phyloP scores from a whole-genome alignment of 2,797 vertebrate species.

The Enteromius argenteus region DNA sequence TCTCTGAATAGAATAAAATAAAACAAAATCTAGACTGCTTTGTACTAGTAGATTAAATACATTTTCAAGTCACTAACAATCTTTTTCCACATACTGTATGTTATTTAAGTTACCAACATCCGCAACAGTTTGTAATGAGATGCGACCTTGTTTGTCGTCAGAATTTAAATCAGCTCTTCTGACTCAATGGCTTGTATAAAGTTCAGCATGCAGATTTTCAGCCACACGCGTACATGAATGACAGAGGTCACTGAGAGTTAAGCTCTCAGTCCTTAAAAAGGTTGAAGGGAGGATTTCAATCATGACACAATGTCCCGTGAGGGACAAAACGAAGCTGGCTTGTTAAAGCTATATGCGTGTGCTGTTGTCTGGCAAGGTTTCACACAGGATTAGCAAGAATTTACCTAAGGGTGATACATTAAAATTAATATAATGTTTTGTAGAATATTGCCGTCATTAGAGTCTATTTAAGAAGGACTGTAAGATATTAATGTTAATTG shows the following conservation, averaged over 20 bases:
- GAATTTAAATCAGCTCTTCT: not conserved
- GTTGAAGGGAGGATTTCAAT: conserved; percentile 26
- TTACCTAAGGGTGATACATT: not conserved
- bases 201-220: conserved; percentile 31
- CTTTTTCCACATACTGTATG: not conserved
- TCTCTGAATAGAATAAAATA: not conserved
- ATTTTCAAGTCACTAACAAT: not conserved
- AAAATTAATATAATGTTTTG: not conserved
- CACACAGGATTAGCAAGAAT: not conserved
- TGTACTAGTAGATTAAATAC: not conserved
- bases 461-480: not conserved
- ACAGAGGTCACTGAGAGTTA: conserved; percentile 37
- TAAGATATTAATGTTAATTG: not conserved
- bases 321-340: not conserved
- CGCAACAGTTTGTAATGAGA: not conserved
- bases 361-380: not conserved
- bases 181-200: not conserved
- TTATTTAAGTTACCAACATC: not conserved
- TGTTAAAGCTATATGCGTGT: not conserved
- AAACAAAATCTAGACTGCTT: not conserved
- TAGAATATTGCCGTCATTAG: not conserved
- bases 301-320: conserved; percentile 17
- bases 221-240: conserved; percentile 34
- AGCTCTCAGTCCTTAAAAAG: conserved; percentile 24
- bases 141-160: conserved; percentile 1